phyloP scores from a whole-genome alignment of 2,113 vertebrate genomes.

The Dipodomys ordii region DNA sequence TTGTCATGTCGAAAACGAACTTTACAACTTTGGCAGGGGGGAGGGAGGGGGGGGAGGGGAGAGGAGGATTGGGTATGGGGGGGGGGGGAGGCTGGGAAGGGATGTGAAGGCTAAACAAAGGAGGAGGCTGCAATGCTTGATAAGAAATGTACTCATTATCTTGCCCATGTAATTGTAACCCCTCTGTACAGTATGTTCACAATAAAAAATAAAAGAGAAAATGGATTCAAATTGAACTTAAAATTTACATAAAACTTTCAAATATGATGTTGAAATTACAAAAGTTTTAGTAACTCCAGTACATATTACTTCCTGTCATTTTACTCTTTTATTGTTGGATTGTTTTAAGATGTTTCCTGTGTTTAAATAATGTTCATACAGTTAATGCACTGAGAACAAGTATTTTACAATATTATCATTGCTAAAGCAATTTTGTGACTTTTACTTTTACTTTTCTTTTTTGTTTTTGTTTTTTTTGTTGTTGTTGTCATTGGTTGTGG shows the following conservation, averaged over 20 bases:
- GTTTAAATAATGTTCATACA: neutral
- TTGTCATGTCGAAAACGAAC: too few relatives aligned
- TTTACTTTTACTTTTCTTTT: neutral
- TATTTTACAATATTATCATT: neutral
- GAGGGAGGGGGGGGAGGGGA: too few relatives aligned
- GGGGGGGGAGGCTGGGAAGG: too few relatives aligned
- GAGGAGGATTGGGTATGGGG: too few relatives aligned
- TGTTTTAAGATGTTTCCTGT: constrained; percentile 10
- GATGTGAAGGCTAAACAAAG: too few relatives aligned
- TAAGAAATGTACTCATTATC: too few relatives aligned
- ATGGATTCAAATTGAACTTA: neutral
- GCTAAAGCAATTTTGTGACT: neutral
- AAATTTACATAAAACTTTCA: neutral
- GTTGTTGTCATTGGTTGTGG: too few relatives aligned
- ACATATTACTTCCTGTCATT: neutral
- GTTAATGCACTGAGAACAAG: neutral
- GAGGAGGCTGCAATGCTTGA: too few relatives aligned
- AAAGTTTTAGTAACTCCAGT: neutral
- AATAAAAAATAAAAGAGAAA: neutral
- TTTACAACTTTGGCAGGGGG: too few relatives aligned
- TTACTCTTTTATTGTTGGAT: neutral
- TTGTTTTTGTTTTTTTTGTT: too few relatives aligned
- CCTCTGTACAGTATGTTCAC: too few relatives aligned
- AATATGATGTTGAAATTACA: neutral
- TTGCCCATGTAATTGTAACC: too few relatives aligned